Evolutionary conservation across 2,113 vertebrate genomes (phyloP).

Genomic region (Hystrix brachyura): DNA sequence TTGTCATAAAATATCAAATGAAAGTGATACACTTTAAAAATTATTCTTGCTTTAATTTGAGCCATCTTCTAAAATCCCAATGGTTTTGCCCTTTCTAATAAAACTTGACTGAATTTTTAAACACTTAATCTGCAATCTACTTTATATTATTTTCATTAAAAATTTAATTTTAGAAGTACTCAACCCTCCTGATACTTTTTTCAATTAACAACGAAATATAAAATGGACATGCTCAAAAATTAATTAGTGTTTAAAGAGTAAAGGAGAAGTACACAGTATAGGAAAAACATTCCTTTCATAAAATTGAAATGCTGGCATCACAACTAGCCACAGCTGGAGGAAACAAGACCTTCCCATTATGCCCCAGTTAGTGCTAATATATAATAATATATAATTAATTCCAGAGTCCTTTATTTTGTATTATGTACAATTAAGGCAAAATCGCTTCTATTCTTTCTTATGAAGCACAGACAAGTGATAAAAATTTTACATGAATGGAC

Average conservation of each 20-base stretch:
- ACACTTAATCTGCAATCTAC: slow-evolving; percentile 75
- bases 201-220: slow-evolving; percentile 79
- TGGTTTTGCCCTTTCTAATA: slow-evolving; percentile 70
- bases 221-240: slow-evolving; percentile 69
- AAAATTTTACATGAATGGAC: not conserved
- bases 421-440: not conserved
- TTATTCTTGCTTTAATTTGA: slow-evolving; percentile 64
- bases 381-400: not conserved
- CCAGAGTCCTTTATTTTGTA: not conserved
- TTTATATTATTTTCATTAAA: slow-evolving; percentile 78
- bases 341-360: not conserved
- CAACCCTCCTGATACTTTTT: slow-evolving; percentile 76
- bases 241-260: slow-evolving; percentile 73
- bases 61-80: slow-evolving; percentile 68
- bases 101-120: slow-evolving; percentile 76
- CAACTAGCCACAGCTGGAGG: not conserved
- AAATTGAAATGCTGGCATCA: slow-evolving; percentile 69
- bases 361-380: not conserved
- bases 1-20: slow-evolving; percentile 34
- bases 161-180: slow-evolving; percentile 79
- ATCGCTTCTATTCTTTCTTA: not conserved
- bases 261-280: slow-evolving; percentile 4
- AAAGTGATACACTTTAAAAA: slow-evolving; percentile 48
- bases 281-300: slow-evolving; percentile 49
- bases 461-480: not conserved